Conservation (phyloP, 2,797 vertebrate genomes). For the Buphagus erythrorhynchus region DNA sequence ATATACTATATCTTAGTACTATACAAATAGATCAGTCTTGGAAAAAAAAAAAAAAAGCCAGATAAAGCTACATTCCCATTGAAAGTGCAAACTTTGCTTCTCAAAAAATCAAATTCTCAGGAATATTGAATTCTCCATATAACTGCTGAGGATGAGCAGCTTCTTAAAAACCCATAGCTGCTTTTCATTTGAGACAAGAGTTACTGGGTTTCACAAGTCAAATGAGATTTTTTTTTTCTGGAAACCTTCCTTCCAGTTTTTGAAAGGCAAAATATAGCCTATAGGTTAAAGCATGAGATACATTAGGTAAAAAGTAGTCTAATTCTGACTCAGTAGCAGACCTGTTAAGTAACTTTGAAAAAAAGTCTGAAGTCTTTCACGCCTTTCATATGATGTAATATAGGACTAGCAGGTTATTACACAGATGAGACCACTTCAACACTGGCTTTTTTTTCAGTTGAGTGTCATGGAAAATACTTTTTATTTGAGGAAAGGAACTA, state of each 20-base stretch:
- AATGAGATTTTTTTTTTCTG: not conserved
- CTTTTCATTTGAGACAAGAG: not conserved
- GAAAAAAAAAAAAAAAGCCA: not conserved
- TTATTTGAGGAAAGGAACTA: not conserved
- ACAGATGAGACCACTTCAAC: not conserved
- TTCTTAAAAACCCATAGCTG: not conserved
- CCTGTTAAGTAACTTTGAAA: not conserved
- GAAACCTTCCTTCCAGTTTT: not conserved
- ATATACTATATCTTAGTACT: not conserved
- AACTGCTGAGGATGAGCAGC: not conserved
- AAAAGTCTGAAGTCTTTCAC: not conserved
- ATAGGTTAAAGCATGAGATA: not conserved
- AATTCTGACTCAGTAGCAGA: not conserved
- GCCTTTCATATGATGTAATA: not conserved
- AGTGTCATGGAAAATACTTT: not conserved
- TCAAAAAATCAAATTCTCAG: not conserved
- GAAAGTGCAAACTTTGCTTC: not conserved
- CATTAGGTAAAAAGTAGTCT: not conserved
- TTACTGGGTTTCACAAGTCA: not conserved
- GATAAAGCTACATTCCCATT: not conserved
- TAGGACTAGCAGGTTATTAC: not conserved
- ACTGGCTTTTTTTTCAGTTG: not conserved
- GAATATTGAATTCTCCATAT: not conserved
- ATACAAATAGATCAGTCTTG: not conserved
- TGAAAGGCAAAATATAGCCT: not conserved